phyloP scores from a whole-genome alignment of 1,140 invertebrate species.

The Riptortus pedestris region DNA sequence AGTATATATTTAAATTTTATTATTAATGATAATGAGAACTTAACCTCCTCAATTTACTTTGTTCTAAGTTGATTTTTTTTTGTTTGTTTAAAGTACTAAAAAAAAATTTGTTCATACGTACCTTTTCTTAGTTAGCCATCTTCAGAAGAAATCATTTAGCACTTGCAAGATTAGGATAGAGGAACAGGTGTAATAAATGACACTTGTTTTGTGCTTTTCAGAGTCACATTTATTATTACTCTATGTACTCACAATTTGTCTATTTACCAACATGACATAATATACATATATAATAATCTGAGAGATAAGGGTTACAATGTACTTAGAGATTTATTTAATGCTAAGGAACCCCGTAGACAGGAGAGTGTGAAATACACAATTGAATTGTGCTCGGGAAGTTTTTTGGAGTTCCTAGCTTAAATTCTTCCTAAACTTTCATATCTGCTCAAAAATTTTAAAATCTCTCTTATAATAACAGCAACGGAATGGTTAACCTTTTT shows the following conservation, averaged over 20 bases:
- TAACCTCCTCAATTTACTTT: too few relatives aligned
- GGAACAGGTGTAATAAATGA: neutral
- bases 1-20: too few relatives aligned
- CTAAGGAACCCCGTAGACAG: constrained; percentile 14
- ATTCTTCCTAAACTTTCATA: constrained; percentile 5
- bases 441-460: constrained; percentile 11
- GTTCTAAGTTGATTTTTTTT: too few relatives aligned
- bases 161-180: too few relatives aligned
- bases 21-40: too few relatives aligned
- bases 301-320: constrained; percentile 20
- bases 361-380: neutral
- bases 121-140: too few relatives aligned
- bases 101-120: too few relatives aligned
- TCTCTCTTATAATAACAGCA: constrained; percentile 22
- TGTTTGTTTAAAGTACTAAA: too few relatives aligned
- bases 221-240: constrained; percentile 26
- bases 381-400: constrained; percentile 23
- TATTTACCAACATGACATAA: constrained; percentile 27
- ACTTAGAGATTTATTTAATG: constrained; percentile 14
- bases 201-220: constrained; percentile 13
- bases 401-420: constrained; percentile 8
- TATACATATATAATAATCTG: constrained; percentile 25
- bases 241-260: constrained; percentile 26
- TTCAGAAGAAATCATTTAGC: too few relatives aligned
- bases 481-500: constrained; percentile 22